A percentile compares a stretch with the other conserved stretches of the same genome.
Evolutionary conservation across 1,140 invertebrate genomes (phyloP).

Genomic region (Heliconius nattereri): DNA sequence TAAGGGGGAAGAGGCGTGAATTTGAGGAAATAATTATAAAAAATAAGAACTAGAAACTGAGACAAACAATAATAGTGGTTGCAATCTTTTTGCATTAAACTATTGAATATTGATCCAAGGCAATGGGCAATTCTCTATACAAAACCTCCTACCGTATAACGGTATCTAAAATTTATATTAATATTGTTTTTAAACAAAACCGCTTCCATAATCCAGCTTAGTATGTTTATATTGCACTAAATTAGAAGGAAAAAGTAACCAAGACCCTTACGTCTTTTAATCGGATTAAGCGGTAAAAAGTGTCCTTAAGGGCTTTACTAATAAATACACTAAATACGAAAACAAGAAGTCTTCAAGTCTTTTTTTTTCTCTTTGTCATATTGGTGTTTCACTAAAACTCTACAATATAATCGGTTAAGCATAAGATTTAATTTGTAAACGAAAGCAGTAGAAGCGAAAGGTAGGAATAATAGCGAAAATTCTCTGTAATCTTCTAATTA

Average conservation of each 20-base stretch:
- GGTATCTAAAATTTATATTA: background rate
- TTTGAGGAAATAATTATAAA: no score
- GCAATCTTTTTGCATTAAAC: no score
- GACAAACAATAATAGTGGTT: background rate
- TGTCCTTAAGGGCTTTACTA: background rate
- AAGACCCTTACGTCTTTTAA: background rate
- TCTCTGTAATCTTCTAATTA: no score
- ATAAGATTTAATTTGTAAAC: background rate
- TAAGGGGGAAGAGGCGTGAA: no score
- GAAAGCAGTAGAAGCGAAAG: no score
- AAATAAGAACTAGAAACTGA: background rate
- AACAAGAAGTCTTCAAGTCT: background rate
- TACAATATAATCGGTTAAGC: background rate
- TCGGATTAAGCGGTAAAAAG: background rate
- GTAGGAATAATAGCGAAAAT: no score
- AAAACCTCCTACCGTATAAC: background rate
- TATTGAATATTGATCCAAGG: background rate
- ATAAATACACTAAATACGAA: background rate
- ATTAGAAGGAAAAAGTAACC: background rate
- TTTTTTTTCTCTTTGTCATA: background rate
- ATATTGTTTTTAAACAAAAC: background rate
- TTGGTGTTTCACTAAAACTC: background rate
- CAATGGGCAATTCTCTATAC: background rate
- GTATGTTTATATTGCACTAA: slow-evolving; percentile 2
- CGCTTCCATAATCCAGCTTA: background rate